These are phyloP conservation scores for Meteorus colon DNA, from an alignment of 2,888 invertebrate species.

Conservation along the genomic window DNA sequence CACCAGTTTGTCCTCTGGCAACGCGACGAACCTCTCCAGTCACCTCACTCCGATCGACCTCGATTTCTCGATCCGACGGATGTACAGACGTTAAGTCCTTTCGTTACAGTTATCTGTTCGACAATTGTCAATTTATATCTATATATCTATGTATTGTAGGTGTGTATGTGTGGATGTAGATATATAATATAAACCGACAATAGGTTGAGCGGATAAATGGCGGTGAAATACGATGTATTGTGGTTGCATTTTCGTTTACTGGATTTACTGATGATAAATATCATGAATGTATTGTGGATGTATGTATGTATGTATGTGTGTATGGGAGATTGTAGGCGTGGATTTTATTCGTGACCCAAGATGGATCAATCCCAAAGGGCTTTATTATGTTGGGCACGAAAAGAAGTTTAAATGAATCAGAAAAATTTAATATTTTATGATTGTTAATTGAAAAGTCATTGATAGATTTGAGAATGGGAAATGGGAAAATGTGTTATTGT, in stretches of 20 bases:
- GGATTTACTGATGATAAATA: neutral
- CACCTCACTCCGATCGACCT: conserved; percentile 64
- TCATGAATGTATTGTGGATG: no score
- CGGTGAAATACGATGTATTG: conserved; percentile 1
- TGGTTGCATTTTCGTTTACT: conserved; percentile 7
- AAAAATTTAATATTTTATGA: neutral
- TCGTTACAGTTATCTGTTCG: conserved; percentile 5
- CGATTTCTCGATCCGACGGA: conserved; percentile 60
- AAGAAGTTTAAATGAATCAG: neutral
- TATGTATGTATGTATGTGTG: no score
- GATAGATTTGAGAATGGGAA: no score
- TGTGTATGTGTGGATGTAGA: neutral
- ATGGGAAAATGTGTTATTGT: no score
- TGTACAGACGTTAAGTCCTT: conserved; percentile 55
- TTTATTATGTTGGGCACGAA: no score
- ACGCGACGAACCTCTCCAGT: conserved; percentile 57
- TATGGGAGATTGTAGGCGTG: no score
- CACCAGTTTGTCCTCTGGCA: conserved; percentile 50
- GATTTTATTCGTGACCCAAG: no score
- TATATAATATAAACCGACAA: conserved; percentile 3
- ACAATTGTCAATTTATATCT: neutral
- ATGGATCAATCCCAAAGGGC: no score
- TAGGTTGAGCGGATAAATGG: neutral
- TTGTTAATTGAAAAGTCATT: neutral
- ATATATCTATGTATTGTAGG: neutral